Base-by-base conservation (phyloP, 2,797 vertebrate genomes). In the Sebastes dallii region DNA sequence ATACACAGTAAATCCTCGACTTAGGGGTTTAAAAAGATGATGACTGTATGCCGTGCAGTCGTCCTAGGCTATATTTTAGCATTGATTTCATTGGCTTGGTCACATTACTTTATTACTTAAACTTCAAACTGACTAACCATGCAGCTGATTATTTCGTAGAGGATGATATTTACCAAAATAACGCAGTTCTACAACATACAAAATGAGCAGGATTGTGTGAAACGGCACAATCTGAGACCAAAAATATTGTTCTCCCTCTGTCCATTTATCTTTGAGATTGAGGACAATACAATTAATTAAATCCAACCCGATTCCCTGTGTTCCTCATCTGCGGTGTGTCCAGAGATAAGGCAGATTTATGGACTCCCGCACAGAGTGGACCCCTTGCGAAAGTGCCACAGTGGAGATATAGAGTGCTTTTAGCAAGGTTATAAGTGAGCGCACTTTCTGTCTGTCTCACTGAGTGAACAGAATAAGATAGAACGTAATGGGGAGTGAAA, bases 261-360 rank as follows among this genome's bases (percentile, higher is more conserved):
- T 71, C 73, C 71, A 79, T 87, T 85, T 65, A 84, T 90, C 89
- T 85, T 55, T 36, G 30, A 80, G 77, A 83, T 68, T 87, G 72
- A 74, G 82, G 71, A 90, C 83, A 91, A 80, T 87, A 72, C 75
- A 86, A 86, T 86, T 88, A 86, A 91, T 88, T 84, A 80, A 88
- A 77, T 75, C 74, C 68, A 73, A 54, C 52, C 39, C 22, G 5
- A 55, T 66, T 77, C 73, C 14, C 59, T 61, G 59, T 80, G 82
- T 74, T 81, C 12, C 64, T 88, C 79, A 82, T 91, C 79, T 78
- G 76, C 62, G 8, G 59, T 71, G 59, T 73, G 75, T 86, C 80
- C 72, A 71, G 66, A 84, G 88, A 91, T 91, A 89, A 90, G 70
- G 58, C 84, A 87, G 86, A 91, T 92, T 90, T 86, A 90, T 85